phyloP scores from a whole-genome alignment of 2,888 invertebrate genomes.

The Sympetrum striolatum region DNA sequence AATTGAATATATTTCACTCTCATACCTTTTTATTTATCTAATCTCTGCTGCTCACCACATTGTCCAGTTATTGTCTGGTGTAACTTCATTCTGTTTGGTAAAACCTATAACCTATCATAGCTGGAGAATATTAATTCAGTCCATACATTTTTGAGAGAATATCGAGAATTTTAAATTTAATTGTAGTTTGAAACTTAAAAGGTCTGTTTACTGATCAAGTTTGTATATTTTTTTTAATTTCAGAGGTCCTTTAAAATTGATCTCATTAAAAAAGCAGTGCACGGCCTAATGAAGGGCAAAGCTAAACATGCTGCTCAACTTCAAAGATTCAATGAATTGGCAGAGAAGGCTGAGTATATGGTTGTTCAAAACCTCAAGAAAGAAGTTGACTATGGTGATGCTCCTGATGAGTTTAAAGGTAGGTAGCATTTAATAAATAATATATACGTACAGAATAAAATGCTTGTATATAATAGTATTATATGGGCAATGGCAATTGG shows the following conservation, averaged over 20 bases:
- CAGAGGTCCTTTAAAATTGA: conserved; percentile 93
- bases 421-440: conserved; percentile 37
- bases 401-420: conserved; percentile 92
- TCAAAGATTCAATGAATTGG: conserved; percentile 80
- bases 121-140: too few species aligned
- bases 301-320: conserved; percentile 88
- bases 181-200: too few species aligned
- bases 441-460: not conserved
- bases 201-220: too few species aligned
- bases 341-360: conserved; percentile 79
- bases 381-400: conserved; percentile 93
- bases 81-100: too few species aligned
- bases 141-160: too few species aligned
- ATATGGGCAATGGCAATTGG: not conserved
- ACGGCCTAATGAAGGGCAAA: conserved; percentile 77
- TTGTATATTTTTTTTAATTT: conserved; percentile 52
- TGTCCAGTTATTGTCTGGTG: too few species aligned
- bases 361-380: conserved; percentile 77
- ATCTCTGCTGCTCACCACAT: too few species aligned
- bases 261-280: conserved; percentile 89
- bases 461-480: too few species aligned
- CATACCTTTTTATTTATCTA: too few species aligned
- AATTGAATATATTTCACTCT: too few species aligned
- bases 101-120: too few species aligned
- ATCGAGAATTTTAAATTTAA: too few species aligned